Evolutionary conservation across 2,888 invertebrate species (phyloP).

Genomic region (Ferdinandea cuprea): DNA sequence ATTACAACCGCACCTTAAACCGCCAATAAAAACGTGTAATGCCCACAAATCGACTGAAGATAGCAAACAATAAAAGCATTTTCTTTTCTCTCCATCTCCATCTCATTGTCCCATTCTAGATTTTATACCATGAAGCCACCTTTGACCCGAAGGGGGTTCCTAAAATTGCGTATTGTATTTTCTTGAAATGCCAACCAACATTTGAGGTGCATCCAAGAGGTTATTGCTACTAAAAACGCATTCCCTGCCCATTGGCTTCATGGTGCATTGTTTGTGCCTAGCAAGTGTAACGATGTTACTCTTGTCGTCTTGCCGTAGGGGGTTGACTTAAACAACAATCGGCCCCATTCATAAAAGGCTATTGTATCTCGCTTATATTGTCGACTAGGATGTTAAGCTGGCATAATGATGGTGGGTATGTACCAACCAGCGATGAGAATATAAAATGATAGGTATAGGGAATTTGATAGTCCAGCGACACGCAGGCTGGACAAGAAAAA

Average conservation of each 20-base stretch:
- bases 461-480: slow-evolving; percentile 56
- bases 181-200: slow-evolving; percentile 38
- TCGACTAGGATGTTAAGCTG: slow-evolving; percentile 36
- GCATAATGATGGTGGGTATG: slow-evolving; percentile 12
- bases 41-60: slow-evolving; percentile 49
- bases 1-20: slow-evolving; percentile 61
- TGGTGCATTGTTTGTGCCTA: slow-evolving; percentile 46
- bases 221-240: slow-evolving; percentile 40
- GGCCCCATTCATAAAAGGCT: slow-evolving; percentile 63
- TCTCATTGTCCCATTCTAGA: not conserved
- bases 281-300: slow-evolving; percentile 62
- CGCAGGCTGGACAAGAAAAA: no score
- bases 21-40: slow-evolving; percentile 50
- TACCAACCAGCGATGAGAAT: slow-evolving; percentile 36
- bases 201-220: slow-evolving; percentile 16
- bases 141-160: slow-evolving; percentile 27
- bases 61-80: slow-evolving; percentile 40
- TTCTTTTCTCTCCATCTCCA: not conserved
- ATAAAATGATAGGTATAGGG: slow-evolving; percentile 57
- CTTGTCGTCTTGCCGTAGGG: no score
- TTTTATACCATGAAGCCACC: slow-evolving; percentile 8
- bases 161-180: slow-evolving; percentile 25
- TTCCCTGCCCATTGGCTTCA: not conserved
- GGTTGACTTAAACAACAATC: slow-evolving; percentile 41
- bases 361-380: slow-evolving; percentile 59